Base-by-base conservation (phyloP, 2,888 invertebrate species). In the Diloba caeruleocephala region DNA sequence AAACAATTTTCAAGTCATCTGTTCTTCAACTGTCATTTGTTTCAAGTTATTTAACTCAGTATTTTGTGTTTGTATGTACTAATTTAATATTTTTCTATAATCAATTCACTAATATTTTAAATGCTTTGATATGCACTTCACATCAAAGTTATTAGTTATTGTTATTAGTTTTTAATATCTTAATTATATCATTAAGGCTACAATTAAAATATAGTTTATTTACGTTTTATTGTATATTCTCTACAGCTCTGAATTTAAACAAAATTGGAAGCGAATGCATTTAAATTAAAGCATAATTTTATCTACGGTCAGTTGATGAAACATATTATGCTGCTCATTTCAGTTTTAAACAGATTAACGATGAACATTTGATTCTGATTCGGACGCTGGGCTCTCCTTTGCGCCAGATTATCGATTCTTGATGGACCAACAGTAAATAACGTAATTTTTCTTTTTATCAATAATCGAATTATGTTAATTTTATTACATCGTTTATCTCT, bases 291-390 rank as follows among this genome's bases (percentile, higher is more conserved):
- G 70, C 59, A 49, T 42, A 69, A 71, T 70, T 70, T 71, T 70
- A 70, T 61, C 41, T 15, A 33, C 44, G 33, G 26, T 46, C 21
- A 32, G 42, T 53, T 57, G 53, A 54, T 68, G 64, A 57, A 65
- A 69, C 58, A 67, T 70, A 68, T 58, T 43, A n/a, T n/a, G 48
- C 44, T 59, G 58, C 64, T 73, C 76, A 78, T 83, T 82, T 72
- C 52, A 66, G 74, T 57, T 71, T 72, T 78, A 79, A 79, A 75
- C 71, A 68, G 71, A 76, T 80, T 74, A 77, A 31, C 59, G 60
- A 60, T 52, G 61, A 58, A 64, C 76, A 78, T 77, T 78, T 51
- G 69, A 76, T 79, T 76, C 56, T 46, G 58, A 59, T 49, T 58
- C 50, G 66, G 23, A 46, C 50, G 41, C 33, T 45, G 55, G 53